Conservation (phyloP, 53 echinoderm and acorn worm species). For the Paracentrotus lividus region DNA sequence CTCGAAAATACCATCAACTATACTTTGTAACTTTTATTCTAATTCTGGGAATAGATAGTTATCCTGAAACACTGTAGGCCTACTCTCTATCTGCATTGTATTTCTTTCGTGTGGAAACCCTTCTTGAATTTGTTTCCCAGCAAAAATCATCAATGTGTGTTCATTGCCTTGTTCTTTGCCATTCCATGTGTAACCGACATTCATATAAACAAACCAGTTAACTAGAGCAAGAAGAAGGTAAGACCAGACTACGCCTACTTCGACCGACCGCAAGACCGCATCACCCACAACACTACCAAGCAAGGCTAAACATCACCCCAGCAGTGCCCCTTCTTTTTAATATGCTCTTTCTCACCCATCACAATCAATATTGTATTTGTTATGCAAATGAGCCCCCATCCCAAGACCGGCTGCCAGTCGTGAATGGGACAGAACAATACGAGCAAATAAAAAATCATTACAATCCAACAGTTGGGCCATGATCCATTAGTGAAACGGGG, state of each 20-base stretch:
- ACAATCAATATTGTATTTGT: constrained; percentile 65
- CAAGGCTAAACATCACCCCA: constrained; percentile 16
- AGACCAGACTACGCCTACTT: not conserved
- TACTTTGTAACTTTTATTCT: too few species aligned
- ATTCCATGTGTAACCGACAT: not conserved
- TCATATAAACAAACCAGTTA: constrained; percentile 28
- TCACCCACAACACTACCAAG: constrained; percentile 9
- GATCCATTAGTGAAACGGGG: constrained; percentile 15
- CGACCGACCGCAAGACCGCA: constrained; percentile 10
- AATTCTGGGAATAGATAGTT: too few species aligned
- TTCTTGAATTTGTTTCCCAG: too few species aligned
- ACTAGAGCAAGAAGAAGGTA: constrained; percentile 8
- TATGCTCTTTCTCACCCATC: constrained; percentile 46
- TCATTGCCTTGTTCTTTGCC: too few species aligned
- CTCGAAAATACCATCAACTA: too few species aligned
- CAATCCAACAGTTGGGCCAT: constrained; percentile 43
- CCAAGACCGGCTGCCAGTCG: not conserved
- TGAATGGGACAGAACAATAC: constrained; percentile 48
- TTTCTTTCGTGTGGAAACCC: too few species aligned
- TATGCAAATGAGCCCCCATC: constrained; percentile 50
- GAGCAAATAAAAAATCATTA: constrained; percentile 71
- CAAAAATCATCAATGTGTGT: too few species aligned
- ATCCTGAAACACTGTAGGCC: too few species aligned
- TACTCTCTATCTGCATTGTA: too few species aligned
- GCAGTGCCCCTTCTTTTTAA: constrained; percentile 56